Evolutionary conservation across 2,113 vertebrate genomes (phyloP), one percentile per base, ranked within the genome.

Genomic region (Poeciliopsis occidentalis): DNA sequence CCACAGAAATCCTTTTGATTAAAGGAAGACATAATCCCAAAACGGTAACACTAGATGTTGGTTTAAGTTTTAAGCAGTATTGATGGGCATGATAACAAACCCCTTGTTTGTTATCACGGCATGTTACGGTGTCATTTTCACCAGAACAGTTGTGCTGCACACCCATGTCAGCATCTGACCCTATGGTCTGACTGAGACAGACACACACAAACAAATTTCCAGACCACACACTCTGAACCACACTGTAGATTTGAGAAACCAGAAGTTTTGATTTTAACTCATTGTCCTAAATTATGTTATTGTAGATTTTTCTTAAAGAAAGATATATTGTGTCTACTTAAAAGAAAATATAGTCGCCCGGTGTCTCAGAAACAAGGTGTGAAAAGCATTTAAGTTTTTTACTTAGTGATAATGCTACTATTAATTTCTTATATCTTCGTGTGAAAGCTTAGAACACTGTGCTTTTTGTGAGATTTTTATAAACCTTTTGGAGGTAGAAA

Each of bases 151-250:
- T 73, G 31, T 84, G 80, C 86, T 88, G 83, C 78, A 92, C 92
- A 93, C 93, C 92, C 92, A 92, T 90, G 44, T 78, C 82, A 77
- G 79, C 80, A 71, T 79, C 77, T 75, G 89, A 93, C 90, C 93
- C 91, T 89, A 75, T 85, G 87, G 63, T 85, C 87, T 76, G 76
- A 60, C 65, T 85, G 62, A 64, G 77, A 76, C 68, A 64, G 69
- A 73, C 75, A 89, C 83, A 85, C 74, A 89, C 85, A 87, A 90
- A 89, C 85, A 90, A 81, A 85, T 83, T 83, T 41, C 70, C 37
- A 79, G 89, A 91, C 91, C 88, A 89, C 86, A 87, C 71, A 83
- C 70, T 81, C 69, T 30, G 8, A 34, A 63, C 70, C 39, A 17
- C 65, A 32, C 60, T 65, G 12, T 65, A 54, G 66, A 68, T 57